Evolutionary conservation across 2,797 vertebrate species (phyloP).

Genomic region (Brotula barbata): DNA sequence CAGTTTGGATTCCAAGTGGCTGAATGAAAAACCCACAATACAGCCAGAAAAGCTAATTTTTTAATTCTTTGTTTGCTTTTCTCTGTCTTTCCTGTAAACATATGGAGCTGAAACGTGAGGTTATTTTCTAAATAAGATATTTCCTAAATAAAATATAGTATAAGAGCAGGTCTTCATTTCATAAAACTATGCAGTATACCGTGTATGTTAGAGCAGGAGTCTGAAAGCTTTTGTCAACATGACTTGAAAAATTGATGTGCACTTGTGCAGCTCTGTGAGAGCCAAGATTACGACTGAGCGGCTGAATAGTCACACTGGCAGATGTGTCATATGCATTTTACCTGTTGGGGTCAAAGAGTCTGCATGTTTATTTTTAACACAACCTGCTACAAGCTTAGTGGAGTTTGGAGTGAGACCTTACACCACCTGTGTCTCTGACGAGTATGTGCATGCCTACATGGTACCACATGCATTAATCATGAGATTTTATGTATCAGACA

Average conservation of each 20-base stretch:
- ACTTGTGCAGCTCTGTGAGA: conserved; percentile 53
- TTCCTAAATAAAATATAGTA: conserved; percentile 69
- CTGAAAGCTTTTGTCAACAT: conserved; percentile 79
- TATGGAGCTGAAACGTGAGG: conserved; percentile 25
- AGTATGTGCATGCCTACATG: conserved; percentile 28
- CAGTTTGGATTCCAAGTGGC: conserved; percentile 2
- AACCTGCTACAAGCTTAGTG: conserved; percentile 34
- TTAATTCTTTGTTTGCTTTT: not conserved
- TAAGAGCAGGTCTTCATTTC: conserved; percentile 65
- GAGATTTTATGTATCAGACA: conserved; percentile 41
- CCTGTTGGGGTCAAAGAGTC: conserved; percentile 57
- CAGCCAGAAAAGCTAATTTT: conserved; percentile 1
- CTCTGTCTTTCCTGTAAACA: conserved; percentile 4
- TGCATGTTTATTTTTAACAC: conserved; percentile 60
- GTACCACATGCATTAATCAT: conserved; percentile 56
- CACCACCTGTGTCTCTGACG: conserved; percentile 53
- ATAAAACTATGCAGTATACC: conserved; percentile 40
- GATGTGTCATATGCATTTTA: conserved; percentile 55
- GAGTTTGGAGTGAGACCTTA: conserved; percentile 31
- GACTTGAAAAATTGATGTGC: conserved; percentile 73
- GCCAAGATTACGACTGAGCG: conserved; percentile 30
- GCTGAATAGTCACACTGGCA: conserved; percentile 41
- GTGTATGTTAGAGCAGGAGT: conserved; percentile 44
- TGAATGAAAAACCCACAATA: not conserved
- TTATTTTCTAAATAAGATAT: not conserved